Conservation (phyloP, 2,113 vertebrate species). For the Nansenia antarctica region DNA sequence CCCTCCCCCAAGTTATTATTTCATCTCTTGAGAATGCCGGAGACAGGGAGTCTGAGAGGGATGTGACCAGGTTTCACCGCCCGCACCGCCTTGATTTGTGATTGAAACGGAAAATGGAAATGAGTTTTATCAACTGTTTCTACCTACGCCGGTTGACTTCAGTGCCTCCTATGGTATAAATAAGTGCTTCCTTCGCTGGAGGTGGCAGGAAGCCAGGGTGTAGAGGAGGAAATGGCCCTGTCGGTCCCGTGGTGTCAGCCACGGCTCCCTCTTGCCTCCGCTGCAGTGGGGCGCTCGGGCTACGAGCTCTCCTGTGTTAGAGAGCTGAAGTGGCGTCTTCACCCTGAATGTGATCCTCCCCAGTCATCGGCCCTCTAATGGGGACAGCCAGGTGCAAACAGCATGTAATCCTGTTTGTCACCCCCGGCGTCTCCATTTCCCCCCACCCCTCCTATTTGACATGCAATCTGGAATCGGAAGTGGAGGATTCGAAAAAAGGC, state of each 20-base stretch:
- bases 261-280: background rate
- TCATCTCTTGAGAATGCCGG: background rate
- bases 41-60: background rate
- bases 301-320: conserved; percentile 2
- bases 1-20: background rate
- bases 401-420: conserved; percentile 49
- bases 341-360: conserved; percentile 30
- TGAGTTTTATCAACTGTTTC: background rate
- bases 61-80: background rate
- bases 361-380: conserved; percentile 40
- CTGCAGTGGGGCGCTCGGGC: background rate
- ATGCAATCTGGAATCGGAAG: conserved; percentile 21
- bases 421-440: conserved; percentile 14
- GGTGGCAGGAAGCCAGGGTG: background rate
- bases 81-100: background rate
- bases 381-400: conserved; percentile 54
- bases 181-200: no score
- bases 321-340: conserved; percentile 4
- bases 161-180: no score
- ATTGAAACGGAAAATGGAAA: background rate
- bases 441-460: conserved; percentile 19
- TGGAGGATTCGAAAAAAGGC: conserved; percentile 17
- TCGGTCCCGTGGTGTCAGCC: background rate
- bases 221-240: background rate
- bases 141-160: background rate